A percentile compares a stretch with the other conserved stretches of the same genome.
Conservation (phyloP, 2,797 vertebrate species). For the Sarcophilus harrisii region DNA sequence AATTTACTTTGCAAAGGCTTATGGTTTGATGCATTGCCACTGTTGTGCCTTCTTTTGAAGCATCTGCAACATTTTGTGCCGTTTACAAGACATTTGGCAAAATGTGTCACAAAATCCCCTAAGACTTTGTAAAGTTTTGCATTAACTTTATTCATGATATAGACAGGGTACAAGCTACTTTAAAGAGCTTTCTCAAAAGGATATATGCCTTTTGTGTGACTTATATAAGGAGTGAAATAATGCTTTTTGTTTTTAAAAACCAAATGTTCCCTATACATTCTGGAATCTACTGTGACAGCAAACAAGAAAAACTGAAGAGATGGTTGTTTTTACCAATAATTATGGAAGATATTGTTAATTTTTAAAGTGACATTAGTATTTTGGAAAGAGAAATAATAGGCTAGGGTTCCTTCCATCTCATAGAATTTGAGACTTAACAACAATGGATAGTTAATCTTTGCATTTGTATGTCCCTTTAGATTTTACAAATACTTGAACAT, state of each 20-base stretch:
- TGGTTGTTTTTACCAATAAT: background rate
- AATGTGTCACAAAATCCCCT: background rate
- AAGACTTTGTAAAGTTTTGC: background rate
- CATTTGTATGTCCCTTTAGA: background rate
- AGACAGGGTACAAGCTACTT: background rate
- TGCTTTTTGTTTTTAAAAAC: background rate
- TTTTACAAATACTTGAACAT: background rate
- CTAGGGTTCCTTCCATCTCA: background rate
- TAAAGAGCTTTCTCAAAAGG: background rate
- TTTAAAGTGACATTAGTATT: background rate
- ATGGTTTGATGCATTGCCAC: background rate
- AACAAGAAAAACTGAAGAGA: background rate
- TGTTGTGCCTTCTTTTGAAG: background rate
- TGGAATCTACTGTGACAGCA: background rate
- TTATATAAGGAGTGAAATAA: background rate
- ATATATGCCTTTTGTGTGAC: background rate
- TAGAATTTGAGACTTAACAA: background rate
- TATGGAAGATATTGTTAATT: background rate
- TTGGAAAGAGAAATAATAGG: background rate
- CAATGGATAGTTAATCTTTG: background rate
- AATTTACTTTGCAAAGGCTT: background rate
- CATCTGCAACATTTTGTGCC: background rate
- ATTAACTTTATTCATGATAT: background rate
- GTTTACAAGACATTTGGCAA: background rate
- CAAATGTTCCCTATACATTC: background rate